A percentile compares a stretch with the other conserved stretches of the same genome.
Evolutionary conservation across 2,113 vertebrate species (phyloP).

Genomic region (Fukomys damarensis): DNA sequence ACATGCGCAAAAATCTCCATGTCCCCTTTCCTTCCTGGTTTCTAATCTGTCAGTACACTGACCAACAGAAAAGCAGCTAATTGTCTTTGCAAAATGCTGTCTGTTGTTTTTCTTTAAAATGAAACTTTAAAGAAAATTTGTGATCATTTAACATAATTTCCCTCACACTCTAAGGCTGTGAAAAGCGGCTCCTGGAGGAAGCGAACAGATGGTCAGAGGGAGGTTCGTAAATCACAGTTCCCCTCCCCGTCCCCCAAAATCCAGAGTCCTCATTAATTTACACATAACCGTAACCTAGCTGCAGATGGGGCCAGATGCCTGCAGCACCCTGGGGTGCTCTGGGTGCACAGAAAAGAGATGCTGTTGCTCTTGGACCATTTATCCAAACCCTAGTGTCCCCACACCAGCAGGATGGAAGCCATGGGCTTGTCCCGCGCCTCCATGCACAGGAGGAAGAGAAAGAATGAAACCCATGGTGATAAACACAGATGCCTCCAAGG

Average conservation of each 20-base stretch:
- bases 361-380: not conserved
- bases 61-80: slow-evolving; percentile 59
- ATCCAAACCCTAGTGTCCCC: not conserved
- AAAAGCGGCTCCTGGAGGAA: slow-evolving; percentile 62
- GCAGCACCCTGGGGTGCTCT: fast-evolving
- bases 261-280: slow-evolving; percentile 42
- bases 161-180: slow-evolving; percentile 29
- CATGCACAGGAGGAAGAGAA: not conserved
- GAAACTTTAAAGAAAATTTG: slow-evolving; percentile 57
- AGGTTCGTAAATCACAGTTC: slow-evolving; percentile 69
- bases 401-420: not conserved
- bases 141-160: slow-evolving; percentile 69
- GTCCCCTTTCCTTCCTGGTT: not conserved
- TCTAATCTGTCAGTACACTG: not conserved
- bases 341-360: not conserved
- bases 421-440: not conserved
- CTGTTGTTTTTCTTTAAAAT: slow-evolving; percentile 62
- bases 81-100: slow-evolving; percentile 35
- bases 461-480: not conserved
- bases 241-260: not conserved
- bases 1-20: not conserved
- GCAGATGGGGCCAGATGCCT: not conserved
- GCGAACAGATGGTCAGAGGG: slow-evolving; percentile 76
- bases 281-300: slow-evolving; percentile 17
- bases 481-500: not conserved